These are phyloP conservation scores for Chrysemys picta DNA, from an alignment of 2,113 vertebrate species.

Conservation along the genomic window DNA sequence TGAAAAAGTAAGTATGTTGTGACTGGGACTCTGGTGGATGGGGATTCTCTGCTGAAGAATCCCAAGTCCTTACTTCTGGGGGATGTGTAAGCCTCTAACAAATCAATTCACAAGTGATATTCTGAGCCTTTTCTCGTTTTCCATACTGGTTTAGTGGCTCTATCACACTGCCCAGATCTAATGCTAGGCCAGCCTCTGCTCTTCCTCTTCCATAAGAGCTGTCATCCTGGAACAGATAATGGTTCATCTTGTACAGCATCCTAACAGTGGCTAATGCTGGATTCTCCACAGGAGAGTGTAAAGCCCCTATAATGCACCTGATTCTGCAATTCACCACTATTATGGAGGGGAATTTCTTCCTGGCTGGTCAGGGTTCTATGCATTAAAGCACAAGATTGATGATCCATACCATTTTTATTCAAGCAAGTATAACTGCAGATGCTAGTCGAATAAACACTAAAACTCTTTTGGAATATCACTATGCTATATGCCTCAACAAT, in stretches of 20 bases:
- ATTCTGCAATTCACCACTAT: neutral
- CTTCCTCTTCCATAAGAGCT: neutral
- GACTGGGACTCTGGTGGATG: constrained; percentile 10
- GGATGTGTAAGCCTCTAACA: neutral
- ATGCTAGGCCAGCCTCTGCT: neutral
- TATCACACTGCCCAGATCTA: neutral
- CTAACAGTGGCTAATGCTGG: neutral
- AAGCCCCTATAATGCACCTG: neutral
- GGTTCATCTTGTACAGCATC: neutral
- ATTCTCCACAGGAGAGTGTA: neutral
- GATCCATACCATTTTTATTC: neutral
- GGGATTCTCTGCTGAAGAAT: constrained; percentile 16
- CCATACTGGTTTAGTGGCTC: accelerated
- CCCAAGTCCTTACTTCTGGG: neutral
- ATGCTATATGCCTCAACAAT: neutral
- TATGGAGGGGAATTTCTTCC: neutral
- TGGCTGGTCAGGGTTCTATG: neutral
- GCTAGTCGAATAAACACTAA: constrained; percentile 13
- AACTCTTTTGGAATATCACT: neutral
- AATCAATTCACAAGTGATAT: neutral
- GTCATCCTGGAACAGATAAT: neutral
- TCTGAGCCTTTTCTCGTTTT: neutral
- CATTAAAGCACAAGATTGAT: neutral
- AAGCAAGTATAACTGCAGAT: neutral
- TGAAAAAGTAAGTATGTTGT: constrained; percentile 44